Base-by-base conservation (phyloP, 2,888 invertebrate genomes). In the Synanthedon formicaeformis region DNA sequence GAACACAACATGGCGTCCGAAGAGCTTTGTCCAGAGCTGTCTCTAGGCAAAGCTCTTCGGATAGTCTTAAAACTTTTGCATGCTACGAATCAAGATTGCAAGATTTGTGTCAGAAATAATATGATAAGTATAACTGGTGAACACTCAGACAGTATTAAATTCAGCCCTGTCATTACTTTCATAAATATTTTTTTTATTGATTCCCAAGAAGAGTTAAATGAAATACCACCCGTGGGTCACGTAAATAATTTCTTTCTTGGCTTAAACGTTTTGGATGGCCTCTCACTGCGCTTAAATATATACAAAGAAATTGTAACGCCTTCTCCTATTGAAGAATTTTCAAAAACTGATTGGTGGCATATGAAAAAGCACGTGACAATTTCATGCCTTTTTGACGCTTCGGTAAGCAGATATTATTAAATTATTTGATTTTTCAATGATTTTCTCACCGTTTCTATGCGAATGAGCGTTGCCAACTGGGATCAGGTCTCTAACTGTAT, bases 361-460 rank as follows among this genome's bases (percentile, higher is more conserved):
- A 45, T 45, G 45, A 45, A 45, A 34, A 45, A 14, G 51, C 16
- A 40, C 52, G 54, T 54, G 54, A 51, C 52, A 49, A 51, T 54
- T 52, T 50, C 13, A 54, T 34, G 51, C 48, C 50, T 51, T 52
- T 54, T 51, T 45, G 14, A 45, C 45, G 45, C 13, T 45, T 45
- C 45, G 11, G 45, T 45, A n/a, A 45, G 45, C 45, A n/a, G 45
- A 13, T 13, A 13, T 45, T 13, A 45, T 45, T n/a, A 45, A 45
- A 13, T 45, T 45, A 6, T 13, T 45, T 11, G 45, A 12, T 45
- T 45, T 13, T 11, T 45, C 11, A 45, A 45, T 13, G 45, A 14
- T 45, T 45, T 45, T 45, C 45, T 3, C 13, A 45, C 34, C 34
- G 34, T 34, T 10, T 34, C 34, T 34, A 34, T 34, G 34, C 34